These are phyloP conservation scores for Nomada fabriciana DNA, from an alignment of 2,888 invertebrate genomes.

Conservation along the genomic window DNA sequence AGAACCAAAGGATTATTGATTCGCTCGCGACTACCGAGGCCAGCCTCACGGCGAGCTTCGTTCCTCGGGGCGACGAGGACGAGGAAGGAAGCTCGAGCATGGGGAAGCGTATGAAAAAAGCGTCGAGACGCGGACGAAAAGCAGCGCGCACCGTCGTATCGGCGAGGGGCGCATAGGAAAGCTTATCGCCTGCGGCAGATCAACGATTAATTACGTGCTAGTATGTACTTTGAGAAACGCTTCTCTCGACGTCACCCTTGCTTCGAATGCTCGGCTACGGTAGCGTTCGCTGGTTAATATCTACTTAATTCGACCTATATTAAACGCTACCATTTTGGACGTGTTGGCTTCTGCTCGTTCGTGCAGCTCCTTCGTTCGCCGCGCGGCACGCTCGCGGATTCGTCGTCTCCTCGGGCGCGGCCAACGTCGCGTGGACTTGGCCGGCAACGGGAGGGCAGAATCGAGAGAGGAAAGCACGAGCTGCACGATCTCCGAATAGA, in stretches of 20 bases:
- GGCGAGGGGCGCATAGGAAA: conserved; percentile 42
- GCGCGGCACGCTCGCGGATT: no score
- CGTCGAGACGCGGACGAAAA: conserved; percentile 43
- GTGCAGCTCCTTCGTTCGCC: not conserved
- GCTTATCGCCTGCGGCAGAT: conserved; percentile 54
- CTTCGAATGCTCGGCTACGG: conserved; percentile 67
- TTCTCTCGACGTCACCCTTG: conserved; percentile 62
- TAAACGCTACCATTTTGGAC: conserved; percentile 76
- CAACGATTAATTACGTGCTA: conserved; percentile 76
- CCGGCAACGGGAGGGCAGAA: not conserved
- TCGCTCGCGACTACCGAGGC: conserved; percentile 14
- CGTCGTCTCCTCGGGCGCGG: not conserved
- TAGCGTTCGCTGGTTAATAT: conserved; percentile 67
- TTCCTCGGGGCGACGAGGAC: conserved; percentile 26
- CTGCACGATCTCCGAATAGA: not conserved
- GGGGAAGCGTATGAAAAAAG: conserved; percentile 48
- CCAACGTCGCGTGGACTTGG: not conserved
- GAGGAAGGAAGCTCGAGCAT: conserved; percentile 39
- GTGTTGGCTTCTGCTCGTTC: conserved; percentile 71
- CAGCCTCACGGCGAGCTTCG: conserved; percentile 12
- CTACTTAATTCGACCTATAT: conserved; percentile 72
- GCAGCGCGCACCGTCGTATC: conserved; percentile 46
- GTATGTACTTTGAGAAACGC: conserved; percentile 81
- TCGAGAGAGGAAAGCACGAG: not conserved
- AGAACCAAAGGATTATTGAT: not conserved